Conservation (phyloP, 53 echinoderm and acorn worm species). For the Apostichopus leukothele region DNA sequence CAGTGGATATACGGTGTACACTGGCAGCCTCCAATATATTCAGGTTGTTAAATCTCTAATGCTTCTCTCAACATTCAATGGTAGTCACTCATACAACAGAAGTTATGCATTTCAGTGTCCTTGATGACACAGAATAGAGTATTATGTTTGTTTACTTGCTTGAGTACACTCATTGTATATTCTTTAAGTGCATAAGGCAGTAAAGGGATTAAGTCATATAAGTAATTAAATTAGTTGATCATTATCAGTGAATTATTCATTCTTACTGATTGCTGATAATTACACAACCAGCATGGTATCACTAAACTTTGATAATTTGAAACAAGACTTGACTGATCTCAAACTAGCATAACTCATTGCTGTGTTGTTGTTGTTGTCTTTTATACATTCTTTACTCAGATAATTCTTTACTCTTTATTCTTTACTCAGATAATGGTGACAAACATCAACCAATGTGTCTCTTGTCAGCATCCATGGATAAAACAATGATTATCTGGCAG, state of each 20-base stretch:
- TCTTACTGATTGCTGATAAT: too few species aligned
- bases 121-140: not conserved
- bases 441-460: conserved; percentile 77
- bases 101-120: not conserved
- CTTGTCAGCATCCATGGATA: conserved; percentile 96
- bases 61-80: not conserved
- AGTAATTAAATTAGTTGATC: too few species aligned
- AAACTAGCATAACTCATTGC: too few species aligned
- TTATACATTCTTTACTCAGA: not conserved
- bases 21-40: conserved; percentile 71
- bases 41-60: conserved; percentile 48
- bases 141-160: not conserved
- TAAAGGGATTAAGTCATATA: too few species aligned
- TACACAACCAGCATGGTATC: too few species aligned
- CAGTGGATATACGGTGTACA: conserved; percentile 96
- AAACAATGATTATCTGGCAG: conserved; percentile 96
- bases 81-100: too few species aligned
- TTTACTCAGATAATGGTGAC: conserved; percentile 53
- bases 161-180: too few species aligned
- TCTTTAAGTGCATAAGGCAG: too few species aligned
- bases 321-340: too few species aligned
- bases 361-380: too few species aligned
- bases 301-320: too few species aligned
- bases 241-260: too few species aligned
- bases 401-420: not conserved